These are phyloP conservation scores for Halcyon smyrnensis DNA, from an alignment of 2,797 vertebrate species.

Conservation along the genomic window DNA sequence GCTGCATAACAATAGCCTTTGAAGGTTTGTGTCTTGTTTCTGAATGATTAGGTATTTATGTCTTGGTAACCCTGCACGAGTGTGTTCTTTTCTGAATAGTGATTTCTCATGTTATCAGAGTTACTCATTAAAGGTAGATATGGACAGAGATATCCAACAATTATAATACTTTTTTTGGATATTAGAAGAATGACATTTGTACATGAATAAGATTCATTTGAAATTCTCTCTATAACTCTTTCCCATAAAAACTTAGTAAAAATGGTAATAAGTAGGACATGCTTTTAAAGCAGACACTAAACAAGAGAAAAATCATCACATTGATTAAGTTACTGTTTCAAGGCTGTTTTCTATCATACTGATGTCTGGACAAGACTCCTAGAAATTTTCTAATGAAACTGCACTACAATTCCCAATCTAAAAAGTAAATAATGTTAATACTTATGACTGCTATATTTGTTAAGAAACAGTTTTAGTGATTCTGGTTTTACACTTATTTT, in stretches of 20 bases:
- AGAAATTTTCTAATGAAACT: background rate
- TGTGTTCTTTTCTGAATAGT: background rate
- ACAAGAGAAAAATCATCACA: background rate
- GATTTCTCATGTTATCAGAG: background rate
- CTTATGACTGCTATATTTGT: background rate
- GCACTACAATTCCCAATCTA: background rate
- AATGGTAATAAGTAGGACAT: background rate
- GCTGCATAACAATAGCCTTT: background rate
- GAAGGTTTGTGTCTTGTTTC: background rate
- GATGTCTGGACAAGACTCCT: background rate
- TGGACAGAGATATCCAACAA: background rate
- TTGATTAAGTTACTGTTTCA: background rate
- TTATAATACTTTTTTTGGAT: background rate
- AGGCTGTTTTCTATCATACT: background rate
- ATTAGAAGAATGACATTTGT: background rate
- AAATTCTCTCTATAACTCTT: background rate
- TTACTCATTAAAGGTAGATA: background rate
- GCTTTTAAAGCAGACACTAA: background rate
- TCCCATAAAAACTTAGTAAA: background rate
- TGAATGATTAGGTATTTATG: background rate
- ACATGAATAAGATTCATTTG: background rate
- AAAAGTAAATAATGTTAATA: background rate
- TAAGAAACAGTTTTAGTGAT: background rate
- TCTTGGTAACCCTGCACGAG: background rate
- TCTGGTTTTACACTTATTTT: background rate